phyloP scores from a whole-genome alignment of 1,140 invertebrate genomes.

The Drosophila miranda region DNA sequence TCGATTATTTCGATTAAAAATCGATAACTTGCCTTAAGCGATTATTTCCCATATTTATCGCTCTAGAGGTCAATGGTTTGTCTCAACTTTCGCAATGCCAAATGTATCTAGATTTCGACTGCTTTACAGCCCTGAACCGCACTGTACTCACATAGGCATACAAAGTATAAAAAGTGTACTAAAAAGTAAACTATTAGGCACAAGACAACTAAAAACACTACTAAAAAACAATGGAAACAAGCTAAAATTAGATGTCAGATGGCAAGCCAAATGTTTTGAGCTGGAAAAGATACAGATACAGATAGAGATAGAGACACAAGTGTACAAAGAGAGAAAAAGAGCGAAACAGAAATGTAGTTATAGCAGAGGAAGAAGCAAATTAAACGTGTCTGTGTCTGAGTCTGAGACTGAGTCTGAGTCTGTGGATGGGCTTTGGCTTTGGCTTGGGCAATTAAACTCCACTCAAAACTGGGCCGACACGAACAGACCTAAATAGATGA shows the following conservation, averaged over 20 bases:
- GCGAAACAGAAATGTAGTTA: constrained; percentile 3
- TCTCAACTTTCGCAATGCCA: no score
- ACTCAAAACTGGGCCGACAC: constrained; percentile 55
- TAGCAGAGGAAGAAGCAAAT: constrained; percentile 9
- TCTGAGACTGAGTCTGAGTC: not conserved
- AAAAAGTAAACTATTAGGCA: constrained; percentile 35
- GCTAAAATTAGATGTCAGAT: constrained; percentile 48
- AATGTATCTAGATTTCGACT: no score
- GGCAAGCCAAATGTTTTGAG: constrained; percentile 40
- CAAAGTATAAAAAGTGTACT: constrained; percentile 10
- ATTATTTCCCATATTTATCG: no score
- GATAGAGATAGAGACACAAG: constrained; percentile 6
- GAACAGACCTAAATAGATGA: constrained; percentile 15
- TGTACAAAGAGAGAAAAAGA: constrained; percentile 17
- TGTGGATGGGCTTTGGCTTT: not conserved
- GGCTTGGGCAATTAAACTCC: constrained; percentile 42
- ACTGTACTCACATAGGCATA: constrained; percentile 14
- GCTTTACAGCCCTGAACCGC: constrained; percentile 6
- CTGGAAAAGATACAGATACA: constrained; percentile 10
- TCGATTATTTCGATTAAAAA: no score
- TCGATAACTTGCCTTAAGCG: no score
- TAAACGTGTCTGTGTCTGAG: constrained; percentile 21
- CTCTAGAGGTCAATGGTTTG: no score
- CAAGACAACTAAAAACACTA: constrained; percentile 14
- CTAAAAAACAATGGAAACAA: constrained; percentile 38